Evolutionary conservation across 2,888 invertebrate species (phyloP).

Genomic region (Dryadula phaetusa): DNA sequence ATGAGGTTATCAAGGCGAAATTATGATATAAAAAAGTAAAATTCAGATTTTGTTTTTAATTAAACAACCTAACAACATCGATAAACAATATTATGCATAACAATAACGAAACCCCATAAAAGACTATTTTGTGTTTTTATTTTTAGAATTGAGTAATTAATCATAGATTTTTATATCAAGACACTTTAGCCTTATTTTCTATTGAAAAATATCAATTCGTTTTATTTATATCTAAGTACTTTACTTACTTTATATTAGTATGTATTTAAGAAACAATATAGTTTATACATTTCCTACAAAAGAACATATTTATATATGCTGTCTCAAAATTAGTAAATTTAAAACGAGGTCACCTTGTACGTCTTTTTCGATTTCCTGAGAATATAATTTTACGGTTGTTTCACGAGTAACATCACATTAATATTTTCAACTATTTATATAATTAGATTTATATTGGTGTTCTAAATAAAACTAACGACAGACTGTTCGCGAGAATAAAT

Average conservation of each 20-base stretch:
- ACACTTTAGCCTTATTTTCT: background rate
- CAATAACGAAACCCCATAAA: background rate
- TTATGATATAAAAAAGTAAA: background rate
- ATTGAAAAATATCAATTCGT: background rate
- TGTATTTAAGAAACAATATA: background rate
- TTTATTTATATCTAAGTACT: too few species aligned
- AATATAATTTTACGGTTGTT: conserved; percentile 4
- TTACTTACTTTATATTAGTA: background rate
- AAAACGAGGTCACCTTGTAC: conserved; percentile 62
- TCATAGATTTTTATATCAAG: too few species aligned
- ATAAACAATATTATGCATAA: background rate
- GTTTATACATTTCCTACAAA: background rate
- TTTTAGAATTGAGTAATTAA: too few species aligned
- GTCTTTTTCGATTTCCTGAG: conserved; percentile 62
- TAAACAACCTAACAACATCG: background rate
- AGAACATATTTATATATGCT: conserved; percentile 49
- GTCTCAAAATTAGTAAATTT: conserved; percentile 73
- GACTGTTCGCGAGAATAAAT: conserved; percentile 60
- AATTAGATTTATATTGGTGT: background rate
- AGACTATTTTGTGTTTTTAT: too few species aligned
- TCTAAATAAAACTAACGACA: background rate
- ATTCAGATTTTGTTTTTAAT: background rate
- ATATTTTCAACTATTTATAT: background rate
- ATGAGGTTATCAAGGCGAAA: conserved; percentile 7
- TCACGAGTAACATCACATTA: background rate